Percentiles rank a stretch among this genome's conserved stretches.
Evolutionary conservation across 1,140 invertebrate species (phyloP).

Genomic region (Drosophila santomea): DNA sequence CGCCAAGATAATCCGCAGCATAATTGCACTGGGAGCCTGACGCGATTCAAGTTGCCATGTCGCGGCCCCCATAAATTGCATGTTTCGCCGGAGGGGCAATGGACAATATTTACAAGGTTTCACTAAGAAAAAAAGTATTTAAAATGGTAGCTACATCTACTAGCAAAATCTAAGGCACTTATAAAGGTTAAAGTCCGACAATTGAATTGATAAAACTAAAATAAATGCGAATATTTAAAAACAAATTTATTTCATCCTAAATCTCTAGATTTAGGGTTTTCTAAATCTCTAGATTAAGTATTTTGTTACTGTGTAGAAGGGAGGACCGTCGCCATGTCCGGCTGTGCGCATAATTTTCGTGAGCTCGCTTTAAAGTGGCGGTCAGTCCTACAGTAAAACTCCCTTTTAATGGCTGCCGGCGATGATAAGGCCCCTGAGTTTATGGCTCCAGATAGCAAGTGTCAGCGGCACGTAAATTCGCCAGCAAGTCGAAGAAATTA

Average conservation of each 20-base stretch:
- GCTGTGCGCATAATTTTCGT: conserved; percentile 71
- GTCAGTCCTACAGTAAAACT: conserved; percentile 64
- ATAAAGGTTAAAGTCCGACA: neutral
- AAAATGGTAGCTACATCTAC: neutral
- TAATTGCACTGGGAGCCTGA: conserved; percentile 47
- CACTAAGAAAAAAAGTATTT: neutral
- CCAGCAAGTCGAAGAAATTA: conserved; percentile 33
- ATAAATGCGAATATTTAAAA: no score
- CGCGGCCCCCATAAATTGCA: conserved; percentile 64
- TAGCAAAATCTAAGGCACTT: neutral
- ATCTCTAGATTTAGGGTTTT: neutral
- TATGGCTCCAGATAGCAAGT: conserved; percentile 79
- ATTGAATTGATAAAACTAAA: no score
- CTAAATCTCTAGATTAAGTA: neutral
- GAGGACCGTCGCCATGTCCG: conserved; percentile 55
- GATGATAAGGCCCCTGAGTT: conserved; percentile 71
- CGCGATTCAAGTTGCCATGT: conserved; percentile 12
- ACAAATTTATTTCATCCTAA: neutral
- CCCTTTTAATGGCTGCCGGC: conserved; percentile 63
- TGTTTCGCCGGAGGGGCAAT: conserved; percentile 42
- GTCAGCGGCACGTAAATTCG: conserved; percentile 72
- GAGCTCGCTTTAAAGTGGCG: conserved; percentile 54
- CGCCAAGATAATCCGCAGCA: conserved; percentile 60
- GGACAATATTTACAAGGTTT: conserved; percentile 12
- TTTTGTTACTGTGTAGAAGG: conserved; percentile 19